These are phyloP conservation scores for Ornithoptera priamus DNA, from an alignment of 2,888 invertebrate genomes.

Conservation along the genomic window DNA sequence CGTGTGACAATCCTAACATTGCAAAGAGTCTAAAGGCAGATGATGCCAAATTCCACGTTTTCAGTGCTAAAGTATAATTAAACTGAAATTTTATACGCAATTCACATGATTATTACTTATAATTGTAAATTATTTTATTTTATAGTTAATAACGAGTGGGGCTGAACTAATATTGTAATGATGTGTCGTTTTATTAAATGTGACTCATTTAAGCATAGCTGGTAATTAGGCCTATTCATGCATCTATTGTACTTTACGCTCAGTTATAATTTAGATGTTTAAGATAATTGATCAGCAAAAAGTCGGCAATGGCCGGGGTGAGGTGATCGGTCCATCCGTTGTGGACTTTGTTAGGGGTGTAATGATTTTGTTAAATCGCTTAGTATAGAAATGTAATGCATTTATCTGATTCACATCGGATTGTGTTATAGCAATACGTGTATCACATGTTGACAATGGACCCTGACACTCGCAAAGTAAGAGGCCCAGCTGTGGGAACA, in stretches of 20 bases:
- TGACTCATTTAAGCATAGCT: constrained; percentile 46
- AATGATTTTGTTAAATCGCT: constrained; percentile 12
- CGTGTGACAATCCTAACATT: constrained; percentile 34
- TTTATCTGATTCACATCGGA: constrained; percentile 29
- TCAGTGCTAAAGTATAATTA: constrained; percentile 34
- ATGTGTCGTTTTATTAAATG: constrained; percentile 43
- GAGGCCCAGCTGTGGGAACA: too few relatives aligned
- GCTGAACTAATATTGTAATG: constrained; percentile 39
- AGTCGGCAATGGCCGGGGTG: constrained; percentile 1
- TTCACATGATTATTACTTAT: constrained; percentile 65
- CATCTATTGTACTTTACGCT: constrained; percentile 71
- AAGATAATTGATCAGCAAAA: constrained; percentile 38
- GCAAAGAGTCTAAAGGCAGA: constrained; percentile 20
- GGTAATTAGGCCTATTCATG: constrained; percentile 52
- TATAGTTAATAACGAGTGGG: constrained; percentile 54
- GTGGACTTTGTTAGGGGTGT: constrained; percentile 2
- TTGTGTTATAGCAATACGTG: constrained; percentile 20
- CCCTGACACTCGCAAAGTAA: too few relatives aligned
- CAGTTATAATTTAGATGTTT: constrained; percentile 70
- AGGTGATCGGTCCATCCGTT: neutral
- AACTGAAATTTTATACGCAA: constrained; percentile 51
- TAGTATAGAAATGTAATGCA: constrained; percentile 25
- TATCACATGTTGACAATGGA: neutral
- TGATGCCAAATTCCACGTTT: constrained; percentile 28
- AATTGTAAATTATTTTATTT: constrained; percentile 72